phyloP scores from a whole-genome alignment of 1,140 invertebrate species.

The Drosophila azteca region DNA sequence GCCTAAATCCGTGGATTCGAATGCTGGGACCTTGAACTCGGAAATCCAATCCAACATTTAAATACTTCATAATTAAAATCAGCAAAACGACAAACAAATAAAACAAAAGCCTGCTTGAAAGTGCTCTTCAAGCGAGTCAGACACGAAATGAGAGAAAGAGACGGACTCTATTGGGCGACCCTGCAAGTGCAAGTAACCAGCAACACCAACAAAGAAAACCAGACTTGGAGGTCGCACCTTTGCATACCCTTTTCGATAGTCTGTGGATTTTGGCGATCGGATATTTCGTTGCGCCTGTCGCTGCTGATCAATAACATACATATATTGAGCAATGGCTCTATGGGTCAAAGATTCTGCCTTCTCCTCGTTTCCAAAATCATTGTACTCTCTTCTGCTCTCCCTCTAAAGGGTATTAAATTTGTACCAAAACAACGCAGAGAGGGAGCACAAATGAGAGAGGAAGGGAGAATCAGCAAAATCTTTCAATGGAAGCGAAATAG shows the following conservation, averaged over 20 bases:
- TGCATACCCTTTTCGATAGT: constrained; percentile 15
- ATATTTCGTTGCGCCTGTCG: too few species aligned
- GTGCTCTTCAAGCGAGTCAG: constrained; percentile 27
- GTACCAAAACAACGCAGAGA: constrained; percentile 20
- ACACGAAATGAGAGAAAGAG: constrained; percentile 7
- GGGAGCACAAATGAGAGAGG: constrained; percentile 4
- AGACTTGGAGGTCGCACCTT: constrained; percentile 11
- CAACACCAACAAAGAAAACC: constrained; percentile 31
- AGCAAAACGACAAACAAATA: constrained; percentile 28
- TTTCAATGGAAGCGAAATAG: constrained; percentile 62
- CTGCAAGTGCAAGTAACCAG: constrained; percentile 56
- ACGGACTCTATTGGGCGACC: constrained; percentile 21
- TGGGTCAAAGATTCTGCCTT: too few species aligned
- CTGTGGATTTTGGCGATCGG: too few species aligned
- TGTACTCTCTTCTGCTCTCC: too few species aligned
- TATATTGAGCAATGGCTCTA: too few species aligned
- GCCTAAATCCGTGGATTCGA: constrained; percentile 20
- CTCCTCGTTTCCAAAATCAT: too few species aligned
- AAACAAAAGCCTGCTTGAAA: constrained; percentile 33
- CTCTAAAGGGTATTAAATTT: neutral
- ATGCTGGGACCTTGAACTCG: constrained; percentile 50
- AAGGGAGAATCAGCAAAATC: constrained; percentile 60
- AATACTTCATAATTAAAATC: constrained; percentile 43
- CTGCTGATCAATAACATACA: too few species aligned
- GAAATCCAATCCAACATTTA: constrained; percentile 29